Base-by-base conservation (phyloP, 2,797 vertebrate genomes). In the Acipenser transmontanus region DNA sequence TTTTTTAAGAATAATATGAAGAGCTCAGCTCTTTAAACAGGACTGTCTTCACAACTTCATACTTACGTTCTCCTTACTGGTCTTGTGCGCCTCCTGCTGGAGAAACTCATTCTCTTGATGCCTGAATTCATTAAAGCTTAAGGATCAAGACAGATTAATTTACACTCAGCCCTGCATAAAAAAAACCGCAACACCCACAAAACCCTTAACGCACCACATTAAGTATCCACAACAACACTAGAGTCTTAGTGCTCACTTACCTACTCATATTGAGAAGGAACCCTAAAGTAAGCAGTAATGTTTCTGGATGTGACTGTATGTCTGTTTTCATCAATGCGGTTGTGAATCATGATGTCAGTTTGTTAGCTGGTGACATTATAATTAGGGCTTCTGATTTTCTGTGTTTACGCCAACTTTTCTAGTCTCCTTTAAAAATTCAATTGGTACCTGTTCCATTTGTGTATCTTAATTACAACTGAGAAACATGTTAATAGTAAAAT, bases 51-150 rank as follows among this genome's bases (percentile, higher is more conserved):
- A 20, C 49, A 49, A 11, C n/a, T n/a, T 7, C 6, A 59, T 11
- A 71, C 80, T 73, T 47, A 82, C 80, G 69, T 50, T 76, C 49
- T 82, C 81, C 62, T 66, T 60, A 8, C 48, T 59, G n/a, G 72
- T 78, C 68, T 70, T 65, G 49, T 72, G 57, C 20, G 59, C 49
- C 60, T 79, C 77, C 12, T 66, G 71, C 57, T 76, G 76, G 34
- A 82, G 79, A 67, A 69, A 71, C 54, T 73, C 71, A 51, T 81
- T 77, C 49, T 81, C 76, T 65, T 59, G 65, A 50, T 75, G 72
- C 57, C 81, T 82, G 69, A 61, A 56, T 63, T 65, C 7, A 51
- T 7, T n/a, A 49, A n/a, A 7, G 65, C 68, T 77, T 77, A 75
- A 77, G 61, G 34, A 9, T 17, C 17, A 17, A 17, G 17, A 17